phyloP scores from a whole-genome alignment of 1,140 invertebrate genomes.

The Drosophila kurseongensis region DNA sequence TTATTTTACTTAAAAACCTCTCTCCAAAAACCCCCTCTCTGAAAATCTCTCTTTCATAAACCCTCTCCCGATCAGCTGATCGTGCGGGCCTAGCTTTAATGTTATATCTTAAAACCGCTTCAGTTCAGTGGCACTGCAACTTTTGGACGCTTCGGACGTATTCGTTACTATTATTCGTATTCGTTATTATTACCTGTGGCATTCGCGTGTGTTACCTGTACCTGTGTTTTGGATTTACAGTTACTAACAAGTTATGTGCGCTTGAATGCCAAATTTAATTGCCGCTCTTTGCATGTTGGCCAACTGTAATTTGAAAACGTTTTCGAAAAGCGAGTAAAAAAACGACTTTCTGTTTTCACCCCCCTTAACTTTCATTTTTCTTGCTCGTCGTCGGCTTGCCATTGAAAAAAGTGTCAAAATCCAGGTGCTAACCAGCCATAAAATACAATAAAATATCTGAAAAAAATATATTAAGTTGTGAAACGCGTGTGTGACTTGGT shows the following conservation, averaged over 20 bases:
- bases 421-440: conserved; percentile 43
- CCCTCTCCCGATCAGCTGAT: conserved; percentile 61
- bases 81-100: conserved; percentile 19
- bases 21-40: not conserved
- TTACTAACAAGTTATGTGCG: conserved; percentile 71
- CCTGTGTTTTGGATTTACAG: conserved; percentile 62
- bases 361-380: conserved; percentile 44
- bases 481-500: conserved; percentile 39
- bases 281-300: conserved; percentile 48
- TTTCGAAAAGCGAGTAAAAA: conserved; percentile 32
- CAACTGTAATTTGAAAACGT: conserved; percentile 58
- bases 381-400: conserved; percentile 23
- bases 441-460: not conserved
- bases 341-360: conserved; percentile 68
- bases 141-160: conserved; percentile 44
- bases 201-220: conserved; percentile 27
- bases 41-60: not conserved
- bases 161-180: not conserved
- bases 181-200: not conserved
- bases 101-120: conserved; percentile 19
- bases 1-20: too few species aligned
- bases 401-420: conserved; percentile 59
- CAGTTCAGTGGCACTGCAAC: conserved; percentile 54
- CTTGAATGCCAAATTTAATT: conserved; percentile 83
- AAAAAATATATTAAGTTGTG: conserved; percentile 18